phyloP scores from a whole-genome alignment of 2,888 invertebrate species.

The Endomychus coccineus region DNA sequence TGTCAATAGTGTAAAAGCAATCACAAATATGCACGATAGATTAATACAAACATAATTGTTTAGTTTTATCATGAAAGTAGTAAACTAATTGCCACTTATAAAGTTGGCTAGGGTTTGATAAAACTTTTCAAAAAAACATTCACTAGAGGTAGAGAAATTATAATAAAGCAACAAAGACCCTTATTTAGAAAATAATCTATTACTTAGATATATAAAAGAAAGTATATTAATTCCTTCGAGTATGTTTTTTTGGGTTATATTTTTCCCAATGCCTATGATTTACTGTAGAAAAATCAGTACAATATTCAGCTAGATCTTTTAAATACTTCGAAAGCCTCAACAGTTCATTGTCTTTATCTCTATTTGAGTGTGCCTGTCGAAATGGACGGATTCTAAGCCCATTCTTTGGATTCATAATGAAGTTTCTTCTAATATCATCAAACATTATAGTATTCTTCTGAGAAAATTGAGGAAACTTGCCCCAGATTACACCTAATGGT shows the following conservation, averaged over 20 bases:
- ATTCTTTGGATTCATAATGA: conserved; percentile 94
- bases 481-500: conserved; percentile 95
- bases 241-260: conserved; percentile 49
- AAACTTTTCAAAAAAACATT: too few relatives aligned
- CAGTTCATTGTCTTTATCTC: conserved; percentile 76
- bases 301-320: conserved; percentile 69
- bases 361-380: conserved; percentile 81
- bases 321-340: conserved; percentile 74
- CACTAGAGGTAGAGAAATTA: too few relatives aligned
- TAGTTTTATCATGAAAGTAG: too few relatives aligned
- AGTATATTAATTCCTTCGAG: neutral
- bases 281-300: conserved; percentile 73
- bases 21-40: too few relatives aligned
- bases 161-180: too few relatives aligned
- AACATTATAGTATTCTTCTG: conserved; percentile 96
- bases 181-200: too few relatives aligned
- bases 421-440: conserved; percentile 91
- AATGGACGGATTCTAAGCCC: conserved; percentile 88
- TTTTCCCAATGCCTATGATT: conserved; percentile 92
- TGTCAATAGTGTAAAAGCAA: too few relatives aligned
- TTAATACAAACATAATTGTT: too few relatives aligned
- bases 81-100: too few relatives aligned
- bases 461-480: conserved; percentile 81
- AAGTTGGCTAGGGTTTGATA: too few relatives aligned
- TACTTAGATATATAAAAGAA: neutral